Evolutionary conservation across 2,888 invertebrate species (phyloP).

Genomic region (Drosophila pseudotakahashii): DNA sequence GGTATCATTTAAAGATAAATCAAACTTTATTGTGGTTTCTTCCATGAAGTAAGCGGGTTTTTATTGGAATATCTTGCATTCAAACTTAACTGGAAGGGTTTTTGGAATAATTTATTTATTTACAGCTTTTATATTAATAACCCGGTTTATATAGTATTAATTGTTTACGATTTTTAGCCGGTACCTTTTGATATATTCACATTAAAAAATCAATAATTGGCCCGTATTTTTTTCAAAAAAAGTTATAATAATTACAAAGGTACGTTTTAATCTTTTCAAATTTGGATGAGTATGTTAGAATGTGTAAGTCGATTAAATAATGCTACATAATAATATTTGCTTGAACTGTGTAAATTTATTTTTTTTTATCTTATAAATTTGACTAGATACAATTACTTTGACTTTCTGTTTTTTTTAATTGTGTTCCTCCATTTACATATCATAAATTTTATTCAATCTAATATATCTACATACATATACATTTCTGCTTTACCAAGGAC

Average conservation of each 20-base stretch:
- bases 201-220: not conserved
- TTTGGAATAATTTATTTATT: constrained; percentile 6
- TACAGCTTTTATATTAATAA: constrained; percentile 5
- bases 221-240: not conserved
- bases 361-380: constrained; percentile 59
- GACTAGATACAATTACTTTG: constrained; percentile 63
- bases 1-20: not conserved
- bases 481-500: not conserved
- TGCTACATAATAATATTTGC: not conserved
- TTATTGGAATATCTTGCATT: constrained; percentile 1
- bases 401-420: not conserved
- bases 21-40: not conserved
- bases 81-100: constrained; percentile 14
- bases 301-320: no score
- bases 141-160: not conserved
- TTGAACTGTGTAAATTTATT: not conserved
- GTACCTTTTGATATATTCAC: not conserved
- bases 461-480: constrained; percentile 3
- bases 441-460: not conserved
- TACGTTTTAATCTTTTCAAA: not conserved
- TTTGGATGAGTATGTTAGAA: not conserved
- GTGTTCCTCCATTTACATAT: constrained; percentile 11
- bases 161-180: not conserved
- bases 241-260: constrained; percentile 1
- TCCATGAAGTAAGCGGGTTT: not conserved